A percentile compares a stretch with the other conserved stretches of the same genome.
phyloP scores from a whole-genome alignment of 2,797 vertebrate genomes.

The Mormyrus hasselquistii region DNA sequence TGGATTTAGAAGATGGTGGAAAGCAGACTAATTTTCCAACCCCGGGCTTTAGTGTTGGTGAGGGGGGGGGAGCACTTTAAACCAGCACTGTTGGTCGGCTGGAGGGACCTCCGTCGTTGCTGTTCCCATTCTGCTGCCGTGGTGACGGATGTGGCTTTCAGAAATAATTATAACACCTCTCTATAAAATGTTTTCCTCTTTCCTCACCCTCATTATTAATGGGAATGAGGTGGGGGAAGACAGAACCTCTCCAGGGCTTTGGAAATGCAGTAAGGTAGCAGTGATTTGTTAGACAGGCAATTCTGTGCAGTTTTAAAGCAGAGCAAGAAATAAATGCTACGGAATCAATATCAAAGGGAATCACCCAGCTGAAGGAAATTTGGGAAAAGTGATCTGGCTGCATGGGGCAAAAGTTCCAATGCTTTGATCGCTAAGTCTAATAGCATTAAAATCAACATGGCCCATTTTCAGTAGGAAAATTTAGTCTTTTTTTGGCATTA shows the following conservation, averaged over 20 bases:
- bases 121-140: not conserved
- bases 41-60: not conserved
- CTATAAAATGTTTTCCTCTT: constrained; percentile 25
- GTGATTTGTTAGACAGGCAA: constrained; percentile 52
- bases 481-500: constrained; percentile 16
- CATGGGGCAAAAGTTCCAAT: constrained; percentile 55
- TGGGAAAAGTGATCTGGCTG: constrained; percentile 57
- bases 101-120: not conserved
- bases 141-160: constrained; percentile 13
- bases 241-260: constrained; percentile 27
- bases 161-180: constrained; percentile 9
- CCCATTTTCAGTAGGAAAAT: constrained; percentile 33
- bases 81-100: not conserved
- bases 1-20: not conserved
- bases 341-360: constrained; percentile 61
- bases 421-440: constrained; percentile 53
- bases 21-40: not conserved
- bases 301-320: constrained; percentile 53
- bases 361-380: constrained; percentile 49
- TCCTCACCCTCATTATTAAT: constrained; percentile 23
- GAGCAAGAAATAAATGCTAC: constrained; percentile 51
- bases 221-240: constrained; percentile 23
- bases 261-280: constrained; percentile 34
- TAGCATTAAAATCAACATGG: constrained; percentile 53
- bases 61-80: not conserved